Evolutionary conservation across 2,888 invertebrate genomes (phyloP).

Genomic region (Philonicus albiceps): DNA sequence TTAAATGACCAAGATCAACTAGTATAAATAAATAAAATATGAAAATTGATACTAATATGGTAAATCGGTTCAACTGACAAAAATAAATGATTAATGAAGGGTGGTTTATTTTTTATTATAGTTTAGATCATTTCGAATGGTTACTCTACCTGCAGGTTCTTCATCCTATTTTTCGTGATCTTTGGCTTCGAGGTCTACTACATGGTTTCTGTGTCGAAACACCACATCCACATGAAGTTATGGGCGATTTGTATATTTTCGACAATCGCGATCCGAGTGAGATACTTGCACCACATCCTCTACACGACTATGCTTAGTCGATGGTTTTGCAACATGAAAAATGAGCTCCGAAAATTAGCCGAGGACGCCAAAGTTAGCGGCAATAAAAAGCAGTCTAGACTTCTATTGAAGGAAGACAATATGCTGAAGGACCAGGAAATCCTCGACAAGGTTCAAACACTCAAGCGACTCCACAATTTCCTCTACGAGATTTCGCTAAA

Average conservation of each 20-base stretch:
- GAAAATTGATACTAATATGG: too few species aligned
- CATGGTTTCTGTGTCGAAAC: background rate
- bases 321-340: slow-evolving; percentile 15
- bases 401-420: background rate
- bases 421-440: background rate
- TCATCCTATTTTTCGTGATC: background rate
- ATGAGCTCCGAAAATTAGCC: background rate
- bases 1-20: too few species aligned
- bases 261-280: background rate
- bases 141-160: background rate
- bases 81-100: too few species aligned
- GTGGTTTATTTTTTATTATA: too few species aligned
- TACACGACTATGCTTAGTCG: slow-evolving; percentile 14
- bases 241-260: slow-evolving; percentile 2
- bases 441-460: background rate
- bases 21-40: too few species aligned
- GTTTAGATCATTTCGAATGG: too few species aligned
- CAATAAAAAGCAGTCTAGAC: background rate
- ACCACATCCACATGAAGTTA: background rate
- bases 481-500: slow-evolving; percentile 28
- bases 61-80: too few species aligned
- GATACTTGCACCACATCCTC: slow-evolving; percentile 29
- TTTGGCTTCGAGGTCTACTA: background rate
- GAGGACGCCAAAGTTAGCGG: background rate
- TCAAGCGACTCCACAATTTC: slow-evolving; percentile 17